These are phyloP conservation scores for Pantherophis guttatus DNA, from an alignment of 2,113 vertebrate genomes.

Conservation along the genomic window DNA sequence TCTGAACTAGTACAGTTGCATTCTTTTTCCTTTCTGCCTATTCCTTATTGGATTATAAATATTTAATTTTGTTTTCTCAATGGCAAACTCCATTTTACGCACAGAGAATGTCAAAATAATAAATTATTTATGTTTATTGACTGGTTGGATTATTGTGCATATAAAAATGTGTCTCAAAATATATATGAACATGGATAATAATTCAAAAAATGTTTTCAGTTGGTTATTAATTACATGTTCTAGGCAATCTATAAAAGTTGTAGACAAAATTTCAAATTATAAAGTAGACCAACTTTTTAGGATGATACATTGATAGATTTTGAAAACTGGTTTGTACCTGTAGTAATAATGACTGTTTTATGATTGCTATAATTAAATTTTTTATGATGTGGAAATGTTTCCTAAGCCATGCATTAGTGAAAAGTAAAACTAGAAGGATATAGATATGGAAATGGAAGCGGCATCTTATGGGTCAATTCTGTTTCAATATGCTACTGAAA, in stretches of 20 bases:
- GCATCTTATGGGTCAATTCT: slow-evolving; percentile 54
- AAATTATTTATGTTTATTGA: not conserved
- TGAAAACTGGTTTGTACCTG: slow-evolving; percentile 16
- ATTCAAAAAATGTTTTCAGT: slow-evolving; percentile 8
- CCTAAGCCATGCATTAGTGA: slow-evolving; percentile 43
- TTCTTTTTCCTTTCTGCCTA: not conserved
- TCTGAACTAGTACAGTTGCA: not conserved
- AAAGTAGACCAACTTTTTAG: slow-evolving; percentile 2
- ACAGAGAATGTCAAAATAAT: not conserved
- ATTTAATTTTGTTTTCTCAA: not conserved
- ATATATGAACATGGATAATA: not conserved
- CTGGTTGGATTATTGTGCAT: slow-evolving; percentile 6
- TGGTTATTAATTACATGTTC: slow-evolving; percentile 17
- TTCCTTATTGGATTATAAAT: not conserved
- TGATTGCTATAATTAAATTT: slow-evolving; percentile 54
- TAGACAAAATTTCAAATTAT: slow-evolving; percentile 33
- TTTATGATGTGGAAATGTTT: slow-evolving; percentile 48
- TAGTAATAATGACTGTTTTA: slow-evolving; percentile 31
- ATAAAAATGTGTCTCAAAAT: not conserved
- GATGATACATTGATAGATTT: slow-evolving; percentile 31
- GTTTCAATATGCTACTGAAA: slow-evolving; percentile 47
- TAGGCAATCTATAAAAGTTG: not conserved
- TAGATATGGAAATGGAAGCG: slow-evolving; percentile 17
- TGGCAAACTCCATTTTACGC: not conserved
- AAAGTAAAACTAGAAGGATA: slow-evolving; percentile 58